These are phyloP conservation scores for Bibio marci DNA, from an alignment of 2,888 invertebrate genomes.

Conservation along the genomic window DNA sequence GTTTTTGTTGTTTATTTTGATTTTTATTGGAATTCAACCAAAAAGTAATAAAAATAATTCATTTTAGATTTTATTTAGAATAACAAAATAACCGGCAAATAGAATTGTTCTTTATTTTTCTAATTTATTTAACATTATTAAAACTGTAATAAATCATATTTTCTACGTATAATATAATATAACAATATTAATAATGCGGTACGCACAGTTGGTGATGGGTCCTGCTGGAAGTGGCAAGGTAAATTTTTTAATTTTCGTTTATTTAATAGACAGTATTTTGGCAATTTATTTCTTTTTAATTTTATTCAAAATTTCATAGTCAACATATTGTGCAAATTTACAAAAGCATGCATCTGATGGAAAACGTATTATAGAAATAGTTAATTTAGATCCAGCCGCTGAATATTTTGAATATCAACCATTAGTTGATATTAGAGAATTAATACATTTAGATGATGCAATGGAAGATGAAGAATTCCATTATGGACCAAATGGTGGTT, in stretches of 20 bases:
- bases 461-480: constrained; percentile 90
- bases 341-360: constrained; percentile 66
- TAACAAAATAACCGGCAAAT: too few relatives aligned
- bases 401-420: constrained; percentile 90
- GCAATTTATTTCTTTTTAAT: constrained; percentile 6
- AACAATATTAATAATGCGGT: constrained; percentile 72
- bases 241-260: constrained; percentile 15
- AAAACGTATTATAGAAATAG: constrained; percentile 62
- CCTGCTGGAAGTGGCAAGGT: constrained; percentile 98
- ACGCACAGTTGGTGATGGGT: constrained; percentile 89
- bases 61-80: too few relatives aligned
- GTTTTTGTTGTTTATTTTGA: too few relatives aligned
- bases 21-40: too few relatives aligned
- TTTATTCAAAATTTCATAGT: constrained; percentile 34
- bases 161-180: too few relatives aligned
- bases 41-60: too few relatives aligned
- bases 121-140: too few relatives aligned
- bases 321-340: constrained; percentile 83
- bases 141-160: too few relatives aligned
- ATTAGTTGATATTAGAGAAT: constrained; percentile 65
- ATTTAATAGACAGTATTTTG: neutral
- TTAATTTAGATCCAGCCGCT: constrained; percentile 96
- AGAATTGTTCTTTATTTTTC: too few relatives aligned
- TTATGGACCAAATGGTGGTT: constrained; percentile 95
- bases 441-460: constrained; percentile 88